phyloP scores from a whole-genome alignment of 2,113 vertebrate species.

The Centropristis striata region DNA sequence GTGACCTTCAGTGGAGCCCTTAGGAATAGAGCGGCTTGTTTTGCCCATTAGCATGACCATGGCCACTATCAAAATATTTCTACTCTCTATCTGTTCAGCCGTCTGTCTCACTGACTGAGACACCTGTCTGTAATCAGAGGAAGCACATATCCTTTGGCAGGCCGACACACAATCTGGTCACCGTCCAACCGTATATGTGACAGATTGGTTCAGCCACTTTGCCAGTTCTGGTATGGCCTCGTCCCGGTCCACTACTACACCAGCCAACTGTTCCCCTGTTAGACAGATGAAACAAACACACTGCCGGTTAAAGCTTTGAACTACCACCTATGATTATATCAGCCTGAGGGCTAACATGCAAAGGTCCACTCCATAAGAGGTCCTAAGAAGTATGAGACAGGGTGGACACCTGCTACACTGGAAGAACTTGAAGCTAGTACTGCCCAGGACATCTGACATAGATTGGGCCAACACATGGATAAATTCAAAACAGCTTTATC shows the following conservation, averaged over 20 bases:
- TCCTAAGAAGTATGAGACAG: not conserved
- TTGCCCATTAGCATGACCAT: constrained; percentile 43
- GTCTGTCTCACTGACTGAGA: constrained; percentile 49
- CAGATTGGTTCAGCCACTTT: constrained; percentile 33
- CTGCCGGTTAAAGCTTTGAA: not conserved
- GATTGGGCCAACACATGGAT: not conserved
- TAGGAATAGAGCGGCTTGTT: not conserved
- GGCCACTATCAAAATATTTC: constrained; percentile 43
- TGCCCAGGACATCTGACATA: not conserved
- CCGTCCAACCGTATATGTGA: constrained; percentile 35
- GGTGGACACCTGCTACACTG: not conserved
- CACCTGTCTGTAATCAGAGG: constrained; percentile 53
- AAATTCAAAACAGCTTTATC: not conserved
- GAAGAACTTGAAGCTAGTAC: not conserved
- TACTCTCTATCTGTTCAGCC: constrained; percentile 30
- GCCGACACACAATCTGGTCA: constrained; percentile 36
- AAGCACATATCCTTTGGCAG: constrained; percentile 47
- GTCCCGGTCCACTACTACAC: constrained; percentile 8
- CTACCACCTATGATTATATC: not conserved
- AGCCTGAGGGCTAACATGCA: constrained; percentile 11
- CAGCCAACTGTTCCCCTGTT: constrained; percentile 39
- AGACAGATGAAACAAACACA: constrained; percentile 24
- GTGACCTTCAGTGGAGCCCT: constrained; percentile 49
- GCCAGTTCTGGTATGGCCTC: constrained; percentile 2
- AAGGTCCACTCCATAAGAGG: not conserved